phyloP scores from a whole-genome alignment of 1,140 invertebrate species.

The Drosophila hydei region DNA sequence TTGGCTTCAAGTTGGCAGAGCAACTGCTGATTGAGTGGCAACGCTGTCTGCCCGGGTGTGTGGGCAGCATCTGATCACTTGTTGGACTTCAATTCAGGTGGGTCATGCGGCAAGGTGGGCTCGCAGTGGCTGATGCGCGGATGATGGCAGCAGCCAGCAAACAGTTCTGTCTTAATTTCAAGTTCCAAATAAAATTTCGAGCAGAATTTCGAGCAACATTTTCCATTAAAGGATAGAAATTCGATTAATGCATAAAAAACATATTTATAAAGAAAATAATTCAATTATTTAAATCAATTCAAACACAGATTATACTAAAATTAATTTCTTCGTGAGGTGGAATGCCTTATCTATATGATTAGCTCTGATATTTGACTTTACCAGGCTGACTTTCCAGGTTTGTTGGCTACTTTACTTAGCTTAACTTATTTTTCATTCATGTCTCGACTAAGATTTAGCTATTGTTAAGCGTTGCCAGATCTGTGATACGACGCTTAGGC shows the following conservation, averaged over 20 bases:
- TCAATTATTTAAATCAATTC: too few species aligned
- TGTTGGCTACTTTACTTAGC: too few species aligned
- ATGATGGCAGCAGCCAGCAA: not conserved
- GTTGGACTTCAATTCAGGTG: not conserved
- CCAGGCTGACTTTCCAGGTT: not conserved
- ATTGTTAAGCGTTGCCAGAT: conserved; percentile 4
- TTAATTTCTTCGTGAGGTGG: too few species aligned
- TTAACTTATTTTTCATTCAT: too few species aligned
- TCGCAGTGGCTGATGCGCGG: too few species aligned
- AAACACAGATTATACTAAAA: too few species aligned
- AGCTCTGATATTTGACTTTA: too few species aligned
- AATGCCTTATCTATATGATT: too few species aligned
- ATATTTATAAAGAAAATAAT: too few species aligned
- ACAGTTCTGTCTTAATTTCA: not conserved
- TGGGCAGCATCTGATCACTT: conserved; percentile 33
- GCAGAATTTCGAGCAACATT: too few species aligned
- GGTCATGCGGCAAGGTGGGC: not conserved
- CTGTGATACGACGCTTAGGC: not conserved
- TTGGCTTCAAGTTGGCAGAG: conserved; percentile 64
- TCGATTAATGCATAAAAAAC: too few species aligned
- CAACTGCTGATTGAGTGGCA: conserved; percentile 64
- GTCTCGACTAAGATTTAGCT: not conserved
- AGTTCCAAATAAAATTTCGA: not conserved
- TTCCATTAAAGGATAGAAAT: too few species aligned
- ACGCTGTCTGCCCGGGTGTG: conserved; percentile 32